Conservation (phyloP, 2,888 invertebrate genomes). For the Drosophila vallismaia region DNA sequence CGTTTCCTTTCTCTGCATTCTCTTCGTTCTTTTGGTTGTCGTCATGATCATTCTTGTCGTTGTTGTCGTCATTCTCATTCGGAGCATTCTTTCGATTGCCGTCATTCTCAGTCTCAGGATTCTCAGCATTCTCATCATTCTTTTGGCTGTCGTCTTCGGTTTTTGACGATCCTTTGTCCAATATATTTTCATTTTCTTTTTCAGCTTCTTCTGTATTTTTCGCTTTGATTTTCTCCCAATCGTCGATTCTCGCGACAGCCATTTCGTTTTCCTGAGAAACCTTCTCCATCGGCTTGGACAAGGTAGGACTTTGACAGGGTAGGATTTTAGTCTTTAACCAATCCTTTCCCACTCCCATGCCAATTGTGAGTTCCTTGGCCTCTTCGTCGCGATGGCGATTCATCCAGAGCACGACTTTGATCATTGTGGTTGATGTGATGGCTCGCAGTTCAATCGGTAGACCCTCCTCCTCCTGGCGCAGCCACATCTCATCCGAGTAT, state of each 20-base stretch:
- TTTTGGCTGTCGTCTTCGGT: neutral
- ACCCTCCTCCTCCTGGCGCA: slow-evolving; percentile 9
- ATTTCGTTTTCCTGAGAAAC: neutral
- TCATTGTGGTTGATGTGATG: slow-evolving; percentile 43
- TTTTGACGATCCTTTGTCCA: neutral
- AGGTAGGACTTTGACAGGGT: neutral
- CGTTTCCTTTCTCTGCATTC: neutral
- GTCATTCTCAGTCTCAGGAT: too few relatives aligned
- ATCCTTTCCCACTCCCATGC: neutral
- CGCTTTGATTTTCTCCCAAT: too few relatives aligned
- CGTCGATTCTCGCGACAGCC: too few relatives aligned
- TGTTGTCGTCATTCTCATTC: too few relatives aligned
- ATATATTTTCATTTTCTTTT: too few relatives aligned
- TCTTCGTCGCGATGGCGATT: neutral
- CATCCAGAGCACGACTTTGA: neutral
- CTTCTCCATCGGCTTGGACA: neutral
- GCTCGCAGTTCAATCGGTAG: slow-evolving; percentile 26
- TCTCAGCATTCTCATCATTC: too few relatives aligned
- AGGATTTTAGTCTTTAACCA: neutral
- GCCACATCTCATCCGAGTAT: slow-evolving; percentile 31
- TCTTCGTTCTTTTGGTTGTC: neutral
- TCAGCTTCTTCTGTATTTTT: too few relatives aligned
- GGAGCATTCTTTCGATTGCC: too few relatives aligned
- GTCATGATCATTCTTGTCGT: too few relatives aligned
- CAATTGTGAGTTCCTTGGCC: neutral